Conservation (phyloP, 1,140 invertebrate genomes). For the Tyrophagus putrescentiae region DNA sequence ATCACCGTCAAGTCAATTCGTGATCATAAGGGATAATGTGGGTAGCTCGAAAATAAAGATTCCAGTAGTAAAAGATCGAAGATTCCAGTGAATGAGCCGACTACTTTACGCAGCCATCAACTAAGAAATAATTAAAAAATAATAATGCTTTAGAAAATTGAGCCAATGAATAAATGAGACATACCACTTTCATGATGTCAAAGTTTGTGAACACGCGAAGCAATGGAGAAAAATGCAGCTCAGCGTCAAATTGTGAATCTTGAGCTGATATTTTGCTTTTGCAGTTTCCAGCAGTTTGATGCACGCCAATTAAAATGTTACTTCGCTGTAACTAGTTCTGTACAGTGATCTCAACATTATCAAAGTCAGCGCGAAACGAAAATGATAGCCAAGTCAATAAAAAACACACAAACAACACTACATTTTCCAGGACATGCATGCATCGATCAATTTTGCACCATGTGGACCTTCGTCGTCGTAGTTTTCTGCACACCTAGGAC, state of each 20-base stretch:
- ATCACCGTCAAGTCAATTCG: conserved; percentile 24
- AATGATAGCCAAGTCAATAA: too few species aligned
- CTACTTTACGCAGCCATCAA: conserved; percentile 13
- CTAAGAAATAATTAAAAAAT: conserved; percentile 15
- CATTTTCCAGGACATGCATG: conserved; percentile 87
- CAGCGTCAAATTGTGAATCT: conserved; percentile 15
- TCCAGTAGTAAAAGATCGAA: conserved; percentile 22
- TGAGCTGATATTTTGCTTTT: conserved; percentile 16
- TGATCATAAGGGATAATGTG: conserved; percentile 22
- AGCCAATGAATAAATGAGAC: neutral
- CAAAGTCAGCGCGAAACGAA: conserved; percentile 75
- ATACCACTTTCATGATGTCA: conserved; percentile 24
- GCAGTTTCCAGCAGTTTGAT: conserved; percentile 23
- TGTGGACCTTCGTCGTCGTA: conserved; percentile 33
- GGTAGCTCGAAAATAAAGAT: conserved; percentile 23
- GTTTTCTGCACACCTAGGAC: conserved; percentile 22
- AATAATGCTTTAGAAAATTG: neutral
- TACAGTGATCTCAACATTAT: conserved; percentile 83
- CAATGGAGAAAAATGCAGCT: conserved; percentile 22
- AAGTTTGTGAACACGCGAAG: conserved; percentile 23
- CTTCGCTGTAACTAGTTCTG: conserved; percentile 58
- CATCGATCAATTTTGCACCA: conserved; percentile 83
- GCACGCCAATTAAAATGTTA: conserved; percentile 38
- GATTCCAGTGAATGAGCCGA: conserved; percentile 18
- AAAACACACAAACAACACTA: conserved; percentile 40